phyloP scores from a whole-genome alignment of 2,113 vertebrate species.

The Halcyon malimbica region DNA sequence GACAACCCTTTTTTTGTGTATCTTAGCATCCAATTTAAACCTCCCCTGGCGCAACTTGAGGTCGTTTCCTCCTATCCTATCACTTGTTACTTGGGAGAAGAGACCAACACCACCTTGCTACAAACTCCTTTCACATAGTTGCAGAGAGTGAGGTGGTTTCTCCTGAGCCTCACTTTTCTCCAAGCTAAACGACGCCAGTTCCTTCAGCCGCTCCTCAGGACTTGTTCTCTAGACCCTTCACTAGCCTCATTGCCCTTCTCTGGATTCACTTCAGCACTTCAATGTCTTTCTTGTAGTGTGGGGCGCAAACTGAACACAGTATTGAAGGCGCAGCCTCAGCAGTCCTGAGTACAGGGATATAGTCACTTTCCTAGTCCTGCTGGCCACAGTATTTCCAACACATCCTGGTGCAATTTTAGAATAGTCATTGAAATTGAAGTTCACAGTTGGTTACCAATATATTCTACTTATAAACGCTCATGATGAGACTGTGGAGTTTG shows the following conservation, averaged over 20 bases:
- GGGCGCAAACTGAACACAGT: too few relatives aligned
- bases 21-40: background rate
- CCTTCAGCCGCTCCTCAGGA: background rate
- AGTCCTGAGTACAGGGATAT: accelerated
- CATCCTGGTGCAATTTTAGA: background rate
- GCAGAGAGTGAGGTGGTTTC: accelerated
- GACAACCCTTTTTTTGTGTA: background rate
- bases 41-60: background rate
- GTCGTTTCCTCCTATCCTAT: background rate
- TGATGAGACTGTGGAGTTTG: background rate
- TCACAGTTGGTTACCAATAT: background rate
- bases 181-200: background rate
- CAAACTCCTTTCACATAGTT: background rate
- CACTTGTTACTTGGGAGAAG: background rate
- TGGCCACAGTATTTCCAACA: background rate
- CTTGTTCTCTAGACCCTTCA: too few relatives aligned
- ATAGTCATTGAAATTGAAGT: background rate
- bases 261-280: too few relatives aligned
- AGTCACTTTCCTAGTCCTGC: background rate
- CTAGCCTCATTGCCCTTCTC: too few relatives aligned
- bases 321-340: too few relatives aligned
- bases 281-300: too few relatives aligned
- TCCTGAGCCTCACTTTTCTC: background rate
- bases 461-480: background rate
- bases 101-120: accelerated